phyloP scores from a whole-genome alignment of 2,888 invertebrate genomes.

The Bombylius major region DNA sequence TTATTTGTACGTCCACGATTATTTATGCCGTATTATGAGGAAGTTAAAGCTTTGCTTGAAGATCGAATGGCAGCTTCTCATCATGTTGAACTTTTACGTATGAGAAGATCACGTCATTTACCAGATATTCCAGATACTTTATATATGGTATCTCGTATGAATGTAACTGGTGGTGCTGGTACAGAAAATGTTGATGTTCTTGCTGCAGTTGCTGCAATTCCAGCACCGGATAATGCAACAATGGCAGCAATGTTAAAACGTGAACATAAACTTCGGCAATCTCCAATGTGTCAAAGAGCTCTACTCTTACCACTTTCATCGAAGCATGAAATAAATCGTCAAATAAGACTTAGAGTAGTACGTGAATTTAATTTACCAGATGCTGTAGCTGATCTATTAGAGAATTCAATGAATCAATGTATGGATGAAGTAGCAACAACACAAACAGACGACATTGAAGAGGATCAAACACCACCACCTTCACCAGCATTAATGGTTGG shows the following conservation, averaged over 20 bases:
- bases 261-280: conserved; percentile 67
- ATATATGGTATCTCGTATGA: conserved; percentile 60
- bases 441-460: conserved; percentile 28
- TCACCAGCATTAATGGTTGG: conserved; percentile 33
- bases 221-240: conserved; percentile 65
- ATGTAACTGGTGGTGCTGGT: conserved; percentile 23
- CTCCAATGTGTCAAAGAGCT: conserved; percentile 69
- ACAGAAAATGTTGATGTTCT: conserved; percentile 50
- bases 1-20: conserved; percentile 72
- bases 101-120: conserved; percentile 57
- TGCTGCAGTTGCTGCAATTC: conserved; percentile 50
- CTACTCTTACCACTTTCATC: conserved; percentile 62
- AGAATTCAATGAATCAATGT: conserved; percentile 36
- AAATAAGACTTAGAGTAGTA: conserved; percentile 78
- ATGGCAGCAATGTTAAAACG: conserved; percentile 71
- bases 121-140: conserved; percentile 85
- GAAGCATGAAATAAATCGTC: conserved; percentile 60
- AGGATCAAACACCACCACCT: conserved; percentile 34
- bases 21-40: conserved; percentile 91
- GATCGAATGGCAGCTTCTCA: conserved; percentile 60
- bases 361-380: conserved; percentile 91
- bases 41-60: conserved; percentile 76
- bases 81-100: conserved; percentile 57
- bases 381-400: conserved; percentile 65
- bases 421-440: conserved; percentile 24